Percentiles rank a stretch among this genome's conserved stretches.
Evolutionary conservation across 35 echinoderm and acorn worm genomes (phyloP).

Genomic region (Lytechinus pictus): DNA sequence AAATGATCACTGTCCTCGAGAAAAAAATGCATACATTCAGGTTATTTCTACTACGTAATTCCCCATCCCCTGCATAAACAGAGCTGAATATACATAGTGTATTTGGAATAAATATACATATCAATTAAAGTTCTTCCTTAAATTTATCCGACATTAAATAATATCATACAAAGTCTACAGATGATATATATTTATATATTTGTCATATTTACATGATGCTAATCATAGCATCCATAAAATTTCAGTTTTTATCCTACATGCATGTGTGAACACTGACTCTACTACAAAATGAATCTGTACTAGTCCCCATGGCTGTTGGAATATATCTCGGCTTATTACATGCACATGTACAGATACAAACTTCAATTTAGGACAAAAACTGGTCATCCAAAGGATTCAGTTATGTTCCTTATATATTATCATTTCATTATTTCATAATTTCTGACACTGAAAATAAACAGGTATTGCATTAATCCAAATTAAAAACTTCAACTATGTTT

Average conservation of each 20-base stretch:
- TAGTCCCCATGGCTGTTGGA: not conserved
- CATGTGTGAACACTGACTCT: not conserved
- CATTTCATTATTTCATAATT: too few species aligned
- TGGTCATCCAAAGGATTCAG: too few species aligned
- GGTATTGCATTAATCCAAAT: too few species aligned
- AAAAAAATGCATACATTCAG: not conserved
- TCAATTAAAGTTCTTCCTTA: not conserved
- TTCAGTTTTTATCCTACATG: constrained; percentile 31
- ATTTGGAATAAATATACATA: constrained; percentile 25
- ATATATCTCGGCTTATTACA: too few species aligned
- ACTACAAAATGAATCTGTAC: not conserved
- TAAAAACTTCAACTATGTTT: too few species aligned
- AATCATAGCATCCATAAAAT: constrained; percentile 5
- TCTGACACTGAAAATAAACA: too few species aligned
- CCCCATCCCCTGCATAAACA: not conserved
- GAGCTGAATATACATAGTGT: constrained; percentile 42
- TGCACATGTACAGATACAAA: too few species aligned
- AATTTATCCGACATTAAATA: constrained; percentile 18
- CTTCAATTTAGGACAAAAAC: too few species aligned
- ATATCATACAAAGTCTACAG: not conserved
- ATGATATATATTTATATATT: constrained; percentile 25
- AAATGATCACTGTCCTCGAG: not conserved
- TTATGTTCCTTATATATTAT: too few species aligned
- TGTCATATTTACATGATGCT: constrained; percentile 36
- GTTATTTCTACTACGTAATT: not conserved